Percentiles rank a stretch among this genome's conserved stretches.
These are phyloP conservation scores for Cololabis saira DNA, from an alignment of 2,113 vertebrate genomes.

Conservation along the genomic window DNA sequence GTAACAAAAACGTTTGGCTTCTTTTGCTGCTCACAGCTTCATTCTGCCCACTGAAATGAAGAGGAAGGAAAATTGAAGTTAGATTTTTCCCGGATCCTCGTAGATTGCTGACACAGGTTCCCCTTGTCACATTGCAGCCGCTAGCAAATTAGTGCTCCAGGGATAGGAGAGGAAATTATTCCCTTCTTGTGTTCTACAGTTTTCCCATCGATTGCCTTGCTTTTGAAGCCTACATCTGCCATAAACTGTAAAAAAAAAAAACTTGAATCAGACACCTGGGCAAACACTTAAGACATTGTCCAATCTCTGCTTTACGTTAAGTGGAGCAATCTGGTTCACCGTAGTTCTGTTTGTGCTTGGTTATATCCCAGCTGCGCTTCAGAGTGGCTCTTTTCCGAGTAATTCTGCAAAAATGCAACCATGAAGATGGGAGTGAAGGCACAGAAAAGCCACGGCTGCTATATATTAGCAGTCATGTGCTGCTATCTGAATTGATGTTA, in stretches of 20 bases:
- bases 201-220: slow-evolving; percentile 1
- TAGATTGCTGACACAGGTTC: slow-evolving; percentile 79
- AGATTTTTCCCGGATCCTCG: slow-evolving; percentile 70
- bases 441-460: neutral
- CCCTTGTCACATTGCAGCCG: slow-evolving; percentile 55
- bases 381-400: slow-evolving; percentile 3
- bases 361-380: neutral
- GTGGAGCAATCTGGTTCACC: slow-evolving; percentile 30
- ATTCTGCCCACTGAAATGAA: slow-evolving; percentile 21
- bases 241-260: neutral
- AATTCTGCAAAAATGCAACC: slow-evolving; percentile 5
- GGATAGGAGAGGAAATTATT: slow-evolving; percentile 16
- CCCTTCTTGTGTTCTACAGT: slow-evolving; percentile 18
- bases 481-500: neutral
- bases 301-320: slow-evolving; percentile 13
- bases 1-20: slow-evolving; percentile 24
- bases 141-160: slow-evolving; percentile 41
- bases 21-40: slow-evolving; percentile 34
- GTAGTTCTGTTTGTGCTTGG: slow-evolving; percentile 29
- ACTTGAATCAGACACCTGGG: neutral
- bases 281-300: neutral
- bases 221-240: slow-evolving; percentile 1
- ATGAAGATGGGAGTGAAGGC: neutral
- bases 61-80: slow-evolving; percentile 79
- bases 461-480: slow-evolving; percentile 10